Conservation (phyloP, 2,888 invertebrate genomes). For the Hydraecia micacea region DNA sequence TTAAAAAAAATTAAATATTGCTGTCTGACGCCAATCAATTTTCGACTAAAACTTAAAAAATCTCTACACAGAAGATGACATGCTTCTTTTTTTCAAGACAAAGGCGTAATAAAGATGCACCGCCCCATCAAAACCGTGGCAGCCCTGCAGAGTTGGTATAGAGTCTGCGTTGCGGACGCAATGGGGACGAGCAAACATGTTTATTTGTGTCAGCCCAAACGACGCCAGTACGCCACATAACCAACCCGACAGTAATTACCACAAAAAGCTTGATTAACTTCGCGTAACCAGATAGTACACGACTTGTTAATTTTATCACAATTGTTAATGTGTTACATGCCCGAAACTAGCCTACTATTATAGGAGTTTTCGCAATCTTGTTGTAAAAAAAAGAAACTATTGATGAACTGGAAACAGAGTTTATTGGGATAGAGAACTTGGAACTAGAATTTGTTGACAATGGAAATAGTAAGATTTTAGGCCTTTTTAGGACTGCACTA, state of each 20-base stretch:
- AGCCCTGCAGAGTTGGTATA: slow-evolving; percentile 43
- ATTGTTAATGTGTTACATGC: slow-evolving; percentile 38
- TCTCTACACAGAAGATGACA: neutral
- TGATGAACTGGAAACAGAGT: no score
- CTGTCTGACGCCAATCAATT: no score
- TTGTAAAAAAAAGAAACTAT: no score
- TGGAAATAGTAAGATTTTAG: no score
- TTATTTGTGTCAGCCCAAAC: slow-evolving; percentile 74
- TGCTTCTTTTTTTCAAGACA: neutral
- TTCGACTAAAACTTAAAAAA: neutral
- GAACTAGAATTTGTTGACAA: no score
- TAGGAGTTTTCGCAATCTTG: no score
- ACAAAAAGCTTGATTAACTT: slow-evolving; percentile 60
- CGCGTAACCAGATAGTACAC: slow-evolving; percentile 44
- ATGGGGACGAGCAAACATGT: slow-evolving; percentile 72
- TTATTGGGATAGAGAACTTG: no score
- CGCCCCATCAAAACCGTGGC: neutral
- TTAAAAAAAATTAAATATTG: no score
- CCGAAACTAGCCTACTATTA: slow-evolving; percentile 2
- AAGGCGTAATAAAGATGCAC: slow-evolving; percentile 6
- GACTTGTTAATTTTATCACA: slow-evolving; percentile 48
- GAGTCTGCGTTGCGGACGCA: slow-evolving; percentile 56
- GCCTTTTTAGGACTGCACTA: no score
- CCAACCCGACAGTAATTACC: slow-evolving; percentile 54
- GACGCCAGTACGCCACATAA: slow-evolving; percentile 62